Conservation (phyloP, 2,797 vertebrate species). For the Chelon labrosus region DNA sequence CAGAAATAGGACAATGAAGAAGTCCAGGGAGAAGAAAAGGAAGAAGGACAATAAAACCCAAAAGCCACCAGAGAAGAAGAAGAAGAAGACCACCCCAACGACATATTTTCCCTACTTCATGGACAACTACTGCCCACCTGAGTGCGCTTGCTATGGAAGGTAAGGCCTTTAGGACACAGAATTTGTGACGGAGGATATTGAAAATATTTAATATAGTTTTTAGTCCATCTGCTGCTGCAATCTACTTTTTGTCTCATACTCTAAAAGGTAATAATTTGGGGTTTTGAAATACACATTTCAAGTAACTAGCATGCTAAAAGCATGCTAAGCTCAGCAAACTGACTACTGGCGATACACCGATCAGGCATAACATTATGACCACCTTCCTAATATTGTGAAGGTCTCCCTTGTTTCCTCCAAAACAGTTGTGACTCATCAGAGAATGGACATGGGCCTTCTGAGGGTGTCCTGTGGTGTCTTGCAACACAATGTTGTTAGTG, state of each 20-base stretch:
- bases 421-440: too few species aligned
- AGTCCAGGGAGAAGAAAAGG: conserved; percentile 39
- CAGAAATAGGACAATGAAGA: conserved; percentile 49
- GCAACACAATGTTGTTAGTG: too few species aligned
- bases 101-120: conserved; percentile 73
- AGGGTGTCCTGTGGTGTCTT: too few species aligned
- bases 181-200: not conserved
- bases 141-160: conserved; percentile 79
- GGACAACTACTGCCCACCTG: conserved; percentile 77
- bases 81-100: conserved; percentile 29
- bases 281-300: not conserved
- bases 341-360: not conserved
- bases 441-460: too few species aligned
- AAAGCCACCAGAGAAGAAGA: conserved; percentile 40
- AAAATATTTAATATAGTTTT: not conserved
- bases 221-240: not conserved
- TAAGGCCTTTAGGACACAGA: conserved; percentile 34
- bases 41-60: conserved; percentile 66
- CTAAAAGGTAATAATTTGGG: not conserved
- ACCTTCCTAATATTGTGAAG: too few species aligned
- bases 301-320: not conserved
- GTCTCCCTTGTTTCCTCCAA: too few species aligned
- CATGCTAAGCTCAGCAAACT: not conserved
- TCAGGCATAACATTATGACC: too few species aligned
- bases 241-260: not conserved